Evolutionary conservation across 2,888 invertebrate genomes (phyloP), one percentile per base, ranked within the genome.

Genomic region (Erannis defoliaria): DNA sequence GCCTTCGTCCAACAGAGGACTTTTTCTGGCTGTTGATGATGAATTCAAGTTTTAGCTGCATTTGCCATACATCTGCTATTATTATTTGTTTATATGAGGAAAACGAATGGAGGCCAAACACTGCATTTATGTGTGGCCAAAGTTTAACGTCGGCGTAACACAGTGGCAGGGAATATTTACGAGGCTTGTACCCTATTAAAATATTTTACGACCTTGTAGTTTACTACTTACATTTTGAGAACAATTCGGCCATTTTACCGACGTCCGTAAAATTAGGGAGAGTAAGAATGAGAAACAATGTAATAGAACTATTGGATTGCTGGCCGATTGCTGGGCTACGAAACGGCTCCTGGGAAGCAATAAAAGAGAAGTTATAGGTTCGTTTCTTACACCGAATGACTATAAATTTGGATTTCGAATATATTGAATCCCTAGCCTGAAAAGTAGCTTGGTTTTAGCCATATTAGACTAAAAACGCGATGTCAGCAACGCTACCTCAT

Each of bases 321-420:
- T 51, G 53, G 48, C 53, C 42, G 70, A 72, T 72, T 69, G 68
- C 37, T 59, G 54, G 55, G 18, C 46, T 26, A 8, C 45, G 29
- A 29, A 61, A 55, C 18, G 33, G 43, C 49, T 49, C 60, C 50
- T 16, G 68, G 35, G 75, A 65, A 75, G 73, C 75, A 72, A 81
- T 81, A 82, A 80, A 80, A 80, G 70, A 64, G 74, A 78, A 77
- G 73, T 79, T 75, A 75, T 73, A 69, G 73, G 74, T 70, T 75
- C 80, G 70, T 80, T 76, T 78, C 74, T 75, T 76, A 73, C 70
- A 57, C 56, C 62, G 65, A 73, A 72, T 72, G 66, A 59, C 72
- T 66, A 78, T 80, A 77, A 75, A 78, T 79, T 74, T 65, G 58
- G 49, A 64, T 61, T 54, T 29, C 16, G 33, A 38, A 37, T 49